phyloP scores from a whole-genome alignment of 1,140 invertebrate genomes.

The Drosophila nigromelanica region DNA sequence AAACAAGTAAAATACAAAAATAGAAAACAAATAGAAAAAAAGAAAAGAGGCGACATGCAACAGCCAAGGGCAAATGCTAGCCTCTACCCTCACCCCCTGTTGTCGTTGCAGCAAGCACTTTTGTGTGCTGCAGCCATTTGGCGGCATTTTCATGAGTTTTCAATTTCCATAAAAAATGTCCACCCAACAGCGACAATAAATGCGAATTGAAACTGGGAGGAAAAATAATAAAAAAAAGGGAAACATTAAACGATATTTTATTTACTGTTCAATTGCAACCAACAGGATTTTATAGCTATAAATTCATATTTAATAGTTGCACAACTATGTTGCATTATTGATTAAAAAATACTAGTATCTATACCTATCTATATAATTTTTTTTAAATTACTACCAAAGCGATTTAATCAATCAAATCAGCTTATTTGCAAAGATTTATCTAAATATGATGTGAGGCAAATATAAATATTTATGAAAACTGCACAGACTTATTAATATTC shows the following conservation, averaged over 20 bases:
- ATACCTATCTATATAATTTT: too few relatives aligned
- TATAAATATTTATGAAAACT: too few relatives aligned
- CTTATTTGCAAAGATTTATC: too few relatives aligned
- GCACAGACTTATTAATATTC: too few relatives aligned
- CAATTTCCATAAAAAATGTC: constrained; percentile 47
- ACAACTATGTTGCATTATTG: not conserved
- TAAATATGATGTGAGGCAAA: too few relatives aligned
- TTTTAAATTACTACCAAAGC: too few relatives aligned
- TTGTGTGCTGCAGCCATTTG: not conserved
- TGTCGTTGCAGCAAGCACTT: not conserved
- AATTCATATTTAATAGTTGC: constrained; percentile 19
- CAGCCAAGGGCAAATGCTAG: too few relatives aligned
- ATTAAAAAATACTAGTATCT: too few relatives aligned
- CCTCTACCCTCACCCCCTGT: not conserved
- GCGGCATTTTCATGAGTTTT: constrained; percentile 48
- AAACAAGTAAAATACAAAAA: not conserved
- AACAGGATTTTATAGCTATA: constrained; percentile 24
- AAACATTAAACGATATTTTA: constrained; percentile 42
- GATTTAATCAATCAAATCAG: too few relatives aligned
- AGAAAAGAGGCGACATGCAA: not conserved
- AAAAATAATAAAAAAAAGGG: constrained; percentile 4
- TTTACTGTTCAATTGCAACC: constrained; percentile 36
- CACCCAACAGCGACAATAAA: constrained; percentile 4
- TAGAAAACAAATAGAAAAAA: not conserved
- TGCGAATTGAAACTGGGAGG: not conserved